These are phyloP conservation scores for Platichthys stellatus DNA, from an alignment of 2,113 vertebrate genomes.

Conservation along the genomic window DNA sequence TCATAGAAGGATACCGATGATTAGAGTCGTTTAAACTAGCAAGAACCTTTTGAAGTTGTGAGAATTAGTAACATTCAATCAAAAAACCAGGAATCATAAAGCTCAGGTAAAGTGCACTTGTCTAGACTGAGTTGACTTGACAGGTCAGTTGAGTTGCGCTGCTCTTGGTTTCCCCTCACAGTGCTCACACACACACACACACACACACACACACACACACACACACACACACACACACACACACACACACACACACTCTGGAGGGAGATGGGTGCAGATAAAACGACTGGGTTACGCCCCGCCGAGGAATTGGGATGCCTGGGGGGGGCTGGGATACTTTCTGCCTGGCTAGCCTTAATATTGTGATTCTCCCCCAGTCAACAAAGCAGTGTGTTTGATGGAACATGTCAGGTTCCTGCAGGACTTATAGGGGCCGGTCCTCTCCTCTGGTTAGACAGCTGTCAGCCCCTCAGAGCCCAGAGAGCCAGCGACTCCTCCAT, in stretches of 20 bases:
- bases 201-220: conserved; percentile 16
- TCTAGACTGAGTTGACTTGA: conserved; percentile 60
- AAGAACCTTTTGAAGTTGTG: background rate
- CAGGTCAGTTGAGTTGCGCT: conserved; percentile 45
- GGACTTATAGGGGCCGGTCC: conserved; percentile 60
- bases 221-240: background rate
- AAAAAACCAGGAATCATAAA: background rate
- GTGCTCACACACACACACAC: conserved; percentile 65
- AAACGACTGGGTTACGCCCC: conserved; percentile 71
- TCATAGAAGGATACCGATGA: background rate
- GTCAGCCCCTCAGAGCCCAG: conserved; percentile 60
- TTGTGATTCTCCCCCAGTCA: conserved; percentile 67
- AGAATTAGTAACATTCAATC: background rate
- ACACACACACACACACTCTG: conserved; percentile 48
- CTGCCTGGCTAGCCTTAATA: conserved; percentile 69
- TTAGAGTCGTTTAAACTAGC: background rate
- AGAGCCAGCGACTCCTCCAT: conserved; percentile 48
- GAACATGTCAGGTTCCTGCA: conserved; percentile 71
- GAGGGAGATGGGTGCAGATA: conserved; percentile 77
- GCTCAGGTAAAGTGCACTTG: conserved; percentile 47
- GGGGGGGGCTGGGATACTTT: conserved; percentile 61
- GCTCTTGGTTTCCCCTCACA: conserved; percentile 43
- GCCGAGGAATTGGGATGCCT: conserved; percentile 78
- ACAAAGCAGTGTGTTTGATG: conserved; percentile 68
- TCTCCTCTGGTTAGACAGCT: conserved; percentile 73